Evolutionary conservation across 2,113 vertebrate genomes (phyloP).

Genomic region (Tamias sibiricus): DNA sequence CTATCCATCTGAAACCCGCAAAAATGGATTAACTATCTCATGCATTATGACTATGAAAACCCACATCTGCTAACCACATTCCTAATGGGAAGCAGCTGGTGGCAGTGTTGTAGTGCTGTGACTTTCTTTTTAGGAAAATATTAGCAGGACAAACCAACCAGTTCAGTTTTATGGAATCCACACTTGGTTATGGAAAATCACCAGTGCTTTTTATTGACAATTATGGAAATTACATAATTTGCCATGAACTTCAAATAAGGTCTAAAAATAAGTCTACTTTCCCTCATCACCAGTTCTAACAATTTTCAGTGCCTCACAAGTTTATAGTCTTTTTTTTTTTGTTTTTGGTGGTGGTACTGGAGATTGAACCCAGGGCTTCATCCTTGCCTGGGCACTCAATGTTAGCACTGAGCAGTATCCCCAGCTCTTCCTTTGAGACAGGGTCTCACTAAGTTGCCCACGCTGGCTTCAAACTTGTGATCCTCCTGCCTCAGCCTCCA

Average conservation of each 20-base stretch:
- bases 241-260: slow-evolving; percentile 68
- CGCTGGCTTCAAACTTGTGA: not conserved
- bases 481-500: not conserved
- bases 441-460: not conserved
- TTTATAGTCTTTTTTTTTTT: not conserved
- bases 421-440: not conserved
- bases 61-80: slow-evolving; percentile 84
- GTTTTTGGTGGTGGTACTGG: not conserved
- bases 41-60: slow-evolving; percentile 66
- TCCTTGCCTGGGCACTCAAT: too few species aligned
- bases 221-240: slow-evolving; percentile 69
- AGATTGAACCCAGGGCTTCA: not conserved
- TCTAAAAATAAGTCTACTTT: slow-evolving; percentile 53
- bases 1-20: slow-evolving; percentile 74
- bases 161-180: slow-evolving; percentile 56
- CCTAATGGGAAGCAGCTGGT: slow-evolving; percentile 81
- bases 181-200: slow-evolving; percentile 75
- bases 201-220: slow-evolving; percentile 63
- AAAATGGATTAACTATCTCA: slow-evolving; percentile 77
- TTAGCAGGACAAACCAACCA: slow-evolving; percentile 60
- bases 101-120: slow-evolving; percentile 64
- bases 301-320: slow-evolving; percentile 17
- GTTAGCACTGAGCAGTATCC: not conserved
- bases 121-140: slow-evolving; percentile 79
- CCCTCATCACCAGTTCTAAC: not conserved